Percentiles rank a stretch among this genome's conserved stretches.
Evolutionary conservation across 2,797 vertebrate species (phyloP).

Genomic region (Myiotriccus ornatus): DNA sequence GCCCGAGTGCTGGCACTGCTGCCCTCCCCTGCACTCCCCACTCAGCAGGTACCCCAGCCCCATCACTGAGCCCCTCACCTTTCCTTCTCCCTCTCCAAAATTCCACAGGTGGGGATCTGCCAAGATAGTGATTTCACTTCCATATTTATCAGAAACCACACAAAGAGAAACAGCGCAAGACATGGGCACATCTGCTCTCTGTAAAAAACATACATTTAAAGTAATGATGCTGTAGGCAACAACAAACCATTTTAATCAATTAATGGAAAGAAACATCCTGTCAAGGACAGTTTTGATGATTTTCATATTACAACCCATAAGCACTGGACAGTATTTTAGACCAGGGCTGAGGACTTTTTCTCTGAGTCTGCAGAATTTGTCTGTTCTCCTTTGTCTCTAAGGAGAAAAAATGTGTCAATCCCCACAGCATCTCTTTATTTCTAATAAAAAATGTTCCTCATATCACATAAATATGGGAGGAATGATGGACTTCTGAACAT

Average conservation of each 20-base stretch:
- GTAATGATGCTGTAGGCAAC: constrained; percentile 42
- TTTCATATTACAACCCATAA: constrained; percentile 38
- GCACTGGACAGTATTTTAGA: not conserved
- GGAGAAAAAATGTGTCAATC: not conserved
- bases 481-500: not conserved
- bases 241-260: constrained; percentile 59
- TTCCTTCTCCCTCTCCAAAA: not conserved
- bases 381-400: not conserved
- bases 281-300: constrained; percentile 58
- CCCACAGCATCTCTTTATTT: not conserved
- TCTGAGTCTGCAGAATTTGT: not conserved
- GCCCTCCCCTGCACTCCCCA: rapidly evolving
- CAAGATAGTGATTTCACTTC: not conserved
- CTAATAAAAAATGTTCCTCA: not conserved
- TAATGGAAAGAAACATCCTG: constrained; percentile 45
- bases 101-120: not conserved
- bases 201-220: not conserved
- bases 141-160: not conserved
- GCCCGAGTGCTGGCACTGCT: rapidly evolving
- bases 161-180: not conserved
- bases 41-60: too few species aligned
- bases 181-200: not conserved
- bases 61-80: not conserved
- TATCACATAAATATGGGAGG: not conserved
- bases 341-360: constrained; percentile 6